Conservation (phyloP, 2,797 vertebrate species). For the Merluccius polli region DNA sequence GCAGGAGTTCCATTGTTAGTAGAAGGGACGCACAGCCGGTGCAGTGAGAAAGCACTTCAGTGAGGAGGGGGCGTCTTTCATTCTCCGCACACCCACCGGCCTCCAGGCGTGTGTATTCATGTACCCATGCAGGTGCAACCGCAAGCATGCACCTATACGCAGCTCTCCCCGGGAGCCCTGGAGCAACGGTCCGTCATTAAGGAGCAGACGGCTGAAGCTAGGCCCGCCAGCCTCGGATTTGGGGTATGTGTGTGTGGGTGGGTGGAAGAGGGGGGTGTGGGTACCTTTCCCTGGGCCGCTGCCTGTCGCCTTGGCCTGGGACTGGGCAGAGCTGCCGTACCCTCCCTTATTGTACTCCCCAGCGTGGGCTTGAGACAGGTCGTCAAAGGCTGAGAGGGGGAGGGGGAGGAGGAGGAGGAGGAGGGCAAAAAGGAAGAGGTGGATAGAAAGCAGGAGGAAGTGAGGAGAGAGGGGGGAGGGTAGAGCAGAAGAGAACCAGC, state of each 20-base stretch:
- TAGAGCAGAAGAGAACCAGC: conserved; percentile 1
- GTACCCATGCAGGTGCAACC: conserved; percentile 41
- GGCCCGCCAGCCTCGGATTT: conserved; percentile 26
- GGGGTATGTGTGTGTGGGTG: conserved; percentile 16
- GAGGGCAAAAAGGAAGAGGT: conserved; percentile 15
- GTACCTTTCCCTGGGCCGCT: conserved; percentile 95
- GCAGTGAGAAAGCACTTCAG: conserved; percentile 57
- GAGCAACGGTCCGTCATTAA: conserved; percentile 48
- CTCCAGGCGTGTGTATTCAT: conserved; percentile 23
- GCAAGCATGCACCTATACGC: conserved; percentile 55
- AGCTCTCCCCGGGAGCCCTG: conserved; percentile 40
- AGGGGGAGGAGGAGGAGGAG: conserved; percentile 38
- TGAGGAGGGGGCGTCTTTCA: conserved; percentile 40
- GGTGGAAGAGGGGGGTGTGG: conserved; percentile 24
- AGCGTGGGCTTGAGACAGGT: conserved; percentile 88
- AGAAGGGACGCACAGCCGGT: conserved; percentile 54
- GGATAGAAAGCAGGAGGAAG: conserved; percentile 16
- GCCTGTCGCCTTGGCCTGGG: conserved; percentile 88
- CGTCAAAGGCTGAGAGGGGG: conserved; percentile 85
- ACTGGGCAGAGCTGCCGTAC: conserved; percentile 88
- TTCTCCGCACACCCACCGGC: conserved; percentile 28
- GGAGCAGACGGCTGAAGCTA: conserved; percentile 31
- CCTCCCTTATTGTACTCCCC: conserved; percentile 95
- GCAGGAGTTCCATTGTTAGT: conserved; percentile 53
- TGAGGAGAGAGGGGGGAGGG: conserved; percentile 26